These are phyloP conservation scores for Drosophila anomalipes DNA, from an alignment of 2,888 invertebrate genomes.

Conservation along the genomic window DNA sequence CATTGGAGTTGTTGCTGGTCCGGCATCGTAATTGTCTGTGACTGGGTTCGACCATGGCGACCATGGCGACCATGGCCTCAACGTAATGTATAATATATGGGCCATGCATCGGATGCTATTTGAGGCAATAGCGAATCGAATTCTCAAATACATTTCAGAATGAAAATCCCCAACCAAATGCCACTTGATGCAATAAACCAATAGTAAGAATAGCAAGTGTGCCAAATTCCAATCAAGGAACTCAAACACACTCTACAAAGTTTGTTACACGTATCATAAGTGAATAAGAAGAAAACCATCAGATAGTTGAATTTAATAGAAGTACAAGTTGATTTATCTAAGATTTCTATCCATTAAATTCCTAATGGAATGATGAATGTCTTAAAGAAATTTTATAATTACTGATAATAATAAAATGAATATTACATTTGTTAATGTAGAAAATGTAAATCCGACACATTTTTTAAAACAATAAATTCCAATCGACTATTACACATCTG, in stretches of 20 bases:
- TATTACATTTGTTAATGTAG: background rate
- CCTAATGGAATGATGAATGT: background rate
- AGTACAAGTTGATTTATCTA: background rate
- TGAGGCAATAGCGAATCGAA: constrained; percentile 65
- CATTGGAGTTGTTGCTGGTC: constrained; percentile 33
- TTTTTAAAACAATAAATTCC: background rate
- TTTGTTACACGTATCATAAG: background rate
- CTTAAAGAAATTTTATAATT: background rate
- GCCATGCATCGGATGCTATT: constrained; percentile 73
- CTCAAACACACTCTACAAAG: constrained; percentile 32
- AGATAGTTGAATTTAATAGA: background rate
- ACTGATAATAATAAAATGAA: background rate
- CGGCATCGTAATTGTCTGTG: constrained; percentile 76
- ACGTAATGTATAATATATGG: constrained; percentile 77
- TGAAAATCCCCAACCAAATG: constrained; percentile 81
- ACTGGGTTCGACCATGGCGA: constrained; percentile 50
- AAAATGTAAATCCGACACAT: background rate
- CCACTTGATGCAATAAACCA: constrained; percentile 83
- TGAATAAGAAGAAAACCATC: background rate
- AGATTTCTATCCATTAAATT: background rate
- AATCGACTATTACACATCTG: background rate
- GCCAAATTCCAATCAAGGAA: background rate
- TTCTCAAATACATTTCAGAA: constrained; percentile 74
- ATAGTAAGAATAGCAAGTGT: constrained; percentile 39
- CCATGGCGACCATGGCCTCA: constrained; percentile 42